Base-by-base conservation (phyloP, 2,888 invertebrate species). In the Chloromyia formosa region DNA sequence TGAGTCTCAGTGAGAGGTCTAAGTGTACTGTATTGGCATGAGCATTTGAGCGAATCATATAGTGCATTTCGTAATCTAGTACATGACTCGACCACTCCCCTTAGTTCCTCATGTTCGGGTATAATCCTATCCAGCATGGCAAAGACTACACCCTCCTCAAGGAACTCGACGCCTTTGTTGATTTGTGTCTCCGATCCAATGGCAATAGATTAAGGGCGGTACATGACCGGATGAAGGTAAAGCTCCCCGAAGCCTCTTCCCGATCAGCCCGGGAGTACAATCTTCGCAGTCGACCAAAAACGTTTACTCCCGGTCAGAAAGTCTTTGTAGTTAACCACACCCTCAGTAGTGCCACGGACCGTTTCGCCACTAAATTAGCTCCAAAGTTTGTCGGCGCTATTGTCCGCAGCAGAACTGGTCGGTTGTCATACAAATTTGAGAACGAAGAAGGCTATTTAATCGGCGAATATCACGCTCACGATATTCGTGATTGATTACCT, bases 51-150 rank as follows among this genome's bases (percentile, higher is more conserved):
- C 1, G 54, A 20, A 16, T 23, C 54, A n/a, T 53, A n/a, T 12
- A 14, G 14, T n/a, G 58, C 56, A 16, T 40, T 71, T n/a, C 23
- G 71, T 10, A 71, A 54, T 3, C 18, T 35, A 16, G n/a, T 56
- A 3, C 71, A 71, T 56, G 58, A 56, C 9, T 45, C n/a, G n/a
- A n/a, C n/a, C n/a, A n/a, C n/a, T n/a, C n/a, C n/a, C n/a, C n/a
- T n/a, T 18, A 71, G 18, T 56, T 53, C 18, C 56, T 71, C 3
- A 40, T 54, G 53, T 71, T 71, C 20, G 71, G 71, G 20, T 56
- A 23, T 18, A 18, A 71, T 12, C 9, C 49, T 22, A 71, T 71
- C 16, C n/a, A 16, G 12, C 71, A 71, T 71, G 71, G 56, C 18
- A 7, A n/a, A 1, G 56, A 49, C 5, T 71, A 71, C 20, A 10